Conservation (phyloP, 2,113 vertebrate species). For the Pholis gunnellus region DNA sequence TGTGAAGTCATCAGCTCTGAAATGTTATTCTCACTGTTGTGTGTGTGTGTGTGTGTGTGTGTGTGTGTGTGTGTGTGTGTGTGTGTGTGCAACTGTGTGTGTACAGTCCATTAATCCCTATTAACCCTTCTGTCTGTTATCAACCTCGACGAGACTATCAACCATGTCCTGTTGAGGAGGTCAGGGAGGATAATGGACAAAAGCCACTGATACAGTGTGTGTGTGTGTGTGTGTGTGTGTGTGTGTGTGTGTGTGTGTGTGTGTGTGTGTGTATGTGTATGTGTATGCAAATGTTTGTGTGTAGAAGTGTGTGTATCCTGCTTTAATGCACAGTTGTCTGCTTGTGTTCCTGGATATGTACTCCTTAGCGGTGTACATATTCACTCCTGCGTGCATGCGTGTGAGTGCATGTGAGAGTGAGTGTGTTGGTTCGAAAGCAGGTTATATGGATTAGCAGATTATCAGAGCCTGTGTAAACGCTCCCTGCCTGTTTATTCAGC, state of each 20-base stretch:
- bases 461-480: conserved; percentile 80
- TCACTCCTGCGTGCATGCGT: conserved; percentile 26
- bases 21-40: conserved; percentile 35
- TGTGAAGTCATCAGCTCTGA: conserved; percentile 52
- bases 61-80: conserved; percentile 25
- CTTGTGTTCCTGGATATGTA: conserved; percentile 35
- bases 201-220: conserved; percentile 56
- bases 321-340: conserved; percentile 30
- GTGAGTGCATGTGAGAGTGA: conserved; percentile 34
- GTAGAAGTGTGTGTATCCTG: conserved; percentile 34
- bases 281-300: conserved; percentile 38
- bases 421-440: conserved; percentile 70
- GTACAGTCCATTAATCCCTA: conserved; percentile 76
- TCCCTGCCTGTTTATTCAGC: conserved; percentile 84
- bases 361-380: conserved; percentile 31
- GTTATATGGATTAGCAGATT: conserved; percentile 85
- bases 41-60: conserved; percentile 51
- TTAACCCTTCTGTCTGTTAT: conserved; percentile 77
- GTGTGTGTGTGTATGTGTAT: conserved; percentile 48
- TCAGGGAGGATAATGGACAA: conserved; percentile 73
- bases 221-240: conserved; percentile 12
- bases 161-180: conserved; percentile 67
- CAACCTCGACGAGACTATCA: conserved; percentile 69
- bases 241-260: conserved; percentile 30
- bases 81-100: conserved; percentile 35